Evolutionary conservation across 2,113 vertebrate genomes (phyloP).

Genomic region (Ophthalmolycus amberensis): DNA sequence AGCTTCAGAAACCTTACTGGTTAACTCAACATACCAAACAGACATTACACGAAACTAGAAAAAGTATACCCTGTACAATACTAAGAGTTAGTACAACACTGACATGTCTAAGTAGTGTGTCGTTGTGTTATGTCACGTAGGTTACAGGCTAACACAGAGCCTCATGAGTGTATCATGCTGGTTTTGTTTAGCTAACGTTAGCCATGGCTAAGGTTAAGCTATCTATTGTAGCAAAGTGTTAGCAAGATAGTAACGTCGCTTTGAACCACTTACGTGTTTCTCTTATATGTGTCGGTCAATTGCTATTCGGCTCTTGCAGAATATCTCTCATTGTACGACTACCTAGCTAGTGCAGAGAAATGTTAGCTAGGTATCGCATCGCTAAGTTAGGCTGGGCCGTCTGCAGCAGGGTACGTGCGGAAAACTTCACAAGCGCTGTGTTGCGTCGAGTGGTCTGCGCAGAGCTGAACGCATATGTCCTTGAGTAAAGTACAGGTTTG

Average conservation of each 20-base stretch:
- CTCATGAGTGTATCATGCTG: slow-evolving; percentile 14
- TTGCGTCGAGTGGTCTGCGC: no score
- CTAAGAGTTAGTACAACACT: not conserved
- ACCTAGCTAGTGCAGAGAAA: not conserved
- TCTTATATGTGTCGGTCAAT: slow-evolving; percentile 15
- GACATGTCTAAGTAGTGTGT: not conserved
- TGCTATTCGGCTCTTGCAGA: slow-evolving; percentile 21
- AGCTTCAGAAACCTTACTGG: not conserved
- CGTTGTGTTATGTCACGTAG: not conserved
- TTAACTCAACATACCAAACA: not conserved
- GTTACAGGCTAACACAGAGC: not conserved
- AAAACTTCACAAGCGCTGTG: no score
- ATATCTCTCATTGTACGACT: slow-evolving; percentile 61
- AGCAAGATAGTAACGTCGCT: not conserved
- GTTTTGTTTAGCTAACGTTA: slow-evolving; percentile 55
- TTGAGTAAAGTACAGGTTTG: no score
- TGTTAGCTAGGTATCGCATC: not conserved
- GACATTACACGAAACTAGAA: rapidly evolving
- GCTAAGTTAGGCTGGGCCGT: not conserved
- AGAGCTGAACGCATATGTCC: no score
- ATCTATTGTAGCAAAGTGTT: not conserved
- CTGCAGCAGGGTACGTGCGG: no score
- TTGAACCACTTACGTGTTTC: slow-evolving; percentile 61
- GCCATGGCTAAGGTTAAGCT: slow-evolving; percentile 37
- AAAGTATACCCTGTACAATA: not conserved